A percentile compares a stretch with the other conserved stretches of the same genome.
These are phyloP conservation scores for Lagothrix lagotricha DNA, from an alignment of 2,797 vertebrate genomes.

Conservation along the genomic window DNA sequence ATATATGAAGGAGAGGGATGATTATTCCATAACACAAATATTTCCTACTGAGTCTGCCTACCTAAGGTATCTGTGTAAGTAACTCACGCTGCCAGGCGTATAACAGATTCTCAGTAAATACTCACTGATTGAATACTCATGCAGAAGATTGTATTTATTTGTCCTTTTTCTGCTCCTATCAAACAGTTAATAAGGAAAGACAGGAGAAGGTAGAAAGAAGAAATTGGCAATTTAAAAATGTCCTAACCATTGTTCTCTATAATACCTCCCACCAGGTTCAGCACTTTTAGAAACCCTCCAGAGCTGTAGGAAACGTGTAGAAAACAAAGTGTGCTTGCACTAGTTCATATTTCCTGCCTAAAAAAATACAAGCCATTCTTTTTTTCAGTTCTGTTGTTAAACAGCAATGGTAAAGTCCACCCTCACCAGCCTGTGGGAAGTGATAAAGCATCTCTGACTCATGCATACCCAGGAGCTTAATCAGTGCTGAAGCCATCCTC, in stretches of 20 bases:
- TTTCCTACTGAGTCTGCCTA: background rate
- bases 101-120: background rate
- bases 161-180: background rate
- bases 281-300: background rate
- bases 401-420: background rate
- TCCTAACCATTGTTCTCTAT: background rate
- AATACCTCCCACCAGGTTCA: background rate
- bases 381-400: background rate
- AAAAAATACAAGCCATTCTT: background rate
- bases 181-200: background rate
- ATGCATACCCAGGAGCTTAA: background rate
- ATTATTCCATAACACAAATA: background rate
- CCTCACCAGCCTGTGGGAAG: background rate
- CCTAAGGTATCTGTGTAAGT: background rate
- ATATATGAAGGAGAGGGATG: background rate
- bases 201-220: background rate
- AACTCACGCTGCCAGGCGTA: background rate
- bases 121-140: background rate
- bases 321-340: background rate
- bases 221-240: background rate
- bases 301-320: background rate
- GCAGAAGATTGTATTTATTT: background rate
- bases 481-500: rapidly evolving
- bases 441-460: background rate
- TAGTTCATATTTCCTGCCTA: background rate